phyloP scores from a whole-genome alignment of 2,888 invertebrate species.

The Cosmorhoe ocellata region DNA sequence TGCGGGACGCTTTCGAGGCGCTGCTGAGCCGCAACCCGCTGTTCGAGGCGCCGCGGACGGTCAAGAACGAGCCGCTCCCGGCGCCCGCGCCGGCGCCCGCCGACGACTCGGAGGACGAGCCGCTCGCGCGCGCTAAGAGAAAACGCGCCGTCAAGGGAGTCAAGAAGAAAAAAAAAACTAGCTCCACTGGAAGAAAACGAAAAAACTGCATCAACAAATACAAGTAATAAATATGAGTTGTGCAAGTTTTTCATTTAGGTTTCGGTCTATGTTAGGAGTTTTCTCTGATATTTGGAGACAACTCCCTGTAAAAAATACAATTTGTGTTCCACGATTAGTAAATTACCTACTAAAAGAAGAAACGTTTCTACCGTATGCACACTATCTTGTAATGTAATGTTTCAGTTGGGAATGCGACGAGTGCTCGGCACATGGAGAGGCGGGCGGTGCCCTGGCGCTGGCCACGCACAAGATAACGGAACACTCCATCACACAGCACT shows the following conservation, averaged over 20 bases:
- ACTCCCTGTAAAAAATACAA: too few species aligned
- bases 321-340: too few species aligned
- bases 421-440: slow-evolving; percentile 45
- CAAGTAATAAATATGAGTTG: slow-evolving; percentile 2
- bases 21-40: slow-evolving; percentile 69
- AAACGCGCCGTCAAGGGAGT: slow-evolving; percentile 52
- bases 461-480: slow-evolving; percentile 53
- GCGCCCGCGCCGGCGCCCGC: slow-evolving; percentile 37
- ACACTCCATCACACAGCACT: slow-evolving; percentile 39
- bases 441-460: slow-evolving; percentile 48
- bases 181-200: slow-evolving; percentile 43
- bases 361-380: too few species aligned
- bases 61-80: not conserved
- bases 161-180: slow-evolving; percentile 60
- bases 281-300: too few species aligned
- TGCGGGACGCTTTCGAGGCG: slow-evolving; percentile 65
- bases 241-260: not conserved
- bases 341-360: too few species aligned
- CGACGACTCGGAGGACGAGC: slow-evolving; percentile 65
- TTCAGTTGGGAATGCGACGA: slow-evolving; percentile 63
- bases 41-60: not conserved
- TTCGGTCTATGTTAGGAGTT: not conserved
- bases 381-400: slow-evolving; percentile 10
- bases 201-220: slow-evolving; percentile 16
- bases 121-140: slow-evolving; percentile 63